Evolutionary conservation across 2,888 invertebrate species (phyloP), one percentile per base, ranked within the genome.

Genomic region (Celastrina argiolus): DNA sequence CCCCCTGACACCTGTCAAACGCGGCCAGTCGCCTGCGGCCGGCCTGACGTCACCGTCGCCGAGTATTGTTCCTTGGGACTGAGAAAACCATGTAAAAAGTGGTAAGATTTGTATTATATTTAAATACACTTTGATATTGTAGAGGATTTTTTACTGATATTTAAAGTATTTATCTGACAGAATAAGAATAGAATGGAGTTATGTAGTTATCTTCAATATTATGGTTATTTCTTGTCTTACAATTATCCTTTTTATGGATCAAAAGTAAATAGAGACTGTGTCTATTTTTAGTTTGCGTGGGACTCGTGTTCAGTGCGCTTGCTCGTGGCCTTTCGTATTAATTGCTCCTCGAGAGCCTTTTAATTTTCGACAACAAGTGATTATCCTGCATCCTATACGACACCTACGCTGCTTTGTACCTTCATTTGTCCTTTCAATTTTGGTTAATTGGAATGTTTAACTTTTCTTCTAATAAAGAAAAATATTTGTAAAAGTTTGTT

Each of bases 1-100:
- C 42, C 28, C 34, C 51, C 56, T 84, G 83, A 83, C 87, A 84
- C 73, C 81, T 87, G 89, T 87, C 88, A 88, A 80, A 84, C 74
- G 74, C 81, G 78, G 74, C 75, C 80, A 78, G 75, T 78, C 74
- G 75, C 74, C 26, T 61, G 45, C 71, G 71, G 74, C 74, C 73
- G 76, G 61, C 75, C 78, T 80, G 85, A 86, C 86, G 86, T 87
- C 85, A 84, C 76, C 75, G 73, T 69, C 63, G 69, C 22, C 72
- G 67, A 74, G 76, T 75, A 74, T 67, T 73, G n/a, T 65, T 63
- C 63, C 71, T 72, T 41, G 74, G 74, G 74, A 70, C 64, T 69
- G 70, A 72, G 73, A 74, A 78, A 77, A 85, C 70, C 77, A 88
- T 87, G 87, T 83, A 78, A 83, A 73, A 72, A 72, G 69, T 72